Evolutionary conservation across 92 coral and sea anemone genomes (phyloP).

Genomic region (Phenganax subtilis): DNA sequence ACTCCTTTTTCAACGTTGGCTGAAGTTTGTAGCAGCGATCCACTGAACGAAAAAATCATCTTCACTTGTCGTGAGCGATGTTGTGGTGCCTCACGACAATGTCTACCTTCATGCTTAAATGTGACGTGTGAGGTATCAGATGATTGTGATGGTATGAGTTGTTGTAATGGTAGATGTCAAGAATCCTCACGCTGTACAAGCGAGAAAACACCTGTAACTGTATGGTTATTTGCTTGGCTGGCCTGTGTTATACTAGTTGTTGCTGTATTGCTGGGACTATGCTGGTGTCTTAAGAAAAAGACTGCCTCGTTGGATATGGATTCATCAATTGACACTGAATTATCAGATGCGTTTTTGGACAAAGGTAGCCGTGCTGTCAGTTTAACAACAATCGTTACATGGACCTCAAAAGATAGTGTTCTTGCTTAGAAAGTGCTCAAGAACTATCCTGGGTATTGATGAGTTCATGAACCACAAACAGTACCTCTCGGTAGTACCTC

Average conservation of each 20-base stretch:
- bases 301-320: background rate
- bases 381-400: conserved; percentile 14
- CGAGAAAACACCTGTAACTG: background rate
- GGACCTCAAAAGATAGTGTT: conserved; percentile 19
- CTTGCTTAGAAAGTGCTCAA: conserved; percentile 1
- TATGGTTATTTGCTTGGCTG: conserved; percentile 24
- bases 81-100: conserved; percentile 11
- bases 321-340: conserved; percentile 4
- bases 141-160: conserved; percentile 16
- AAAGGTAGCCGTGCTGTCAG: background rate
- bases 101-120: conserved; percentile 17
- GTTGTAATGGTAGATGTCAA: conserved; percentile 13
- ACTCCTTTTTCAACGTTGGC: background rate
- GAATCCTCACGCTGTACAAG: background rate
- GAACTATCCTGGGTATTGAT: background rate
- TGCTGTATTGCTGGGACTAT: conserved; percentile 11
- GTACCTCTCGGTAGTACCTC: background rate
- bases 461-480: conserved; percentile 6
- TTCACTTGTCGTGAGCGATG: conserved; percentile 3
- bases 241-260: conserved; percentile 8
- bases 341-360: conserved; percentile 23
- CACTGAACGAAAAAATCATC: conserved; percentile 1
- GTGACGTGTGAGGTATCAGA: conserved; percentile 9
- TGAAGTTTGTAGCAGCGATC: conserved; percentile 14
- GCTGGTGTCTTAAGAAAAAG: conserved; percentile 26